A percentile compares a stretch with the other conserved stretches of the same genome.
phyloP scores from a whole-genome alignment of 2,888 invertebrate species.

The Polydrusus cervinus region DNA sequence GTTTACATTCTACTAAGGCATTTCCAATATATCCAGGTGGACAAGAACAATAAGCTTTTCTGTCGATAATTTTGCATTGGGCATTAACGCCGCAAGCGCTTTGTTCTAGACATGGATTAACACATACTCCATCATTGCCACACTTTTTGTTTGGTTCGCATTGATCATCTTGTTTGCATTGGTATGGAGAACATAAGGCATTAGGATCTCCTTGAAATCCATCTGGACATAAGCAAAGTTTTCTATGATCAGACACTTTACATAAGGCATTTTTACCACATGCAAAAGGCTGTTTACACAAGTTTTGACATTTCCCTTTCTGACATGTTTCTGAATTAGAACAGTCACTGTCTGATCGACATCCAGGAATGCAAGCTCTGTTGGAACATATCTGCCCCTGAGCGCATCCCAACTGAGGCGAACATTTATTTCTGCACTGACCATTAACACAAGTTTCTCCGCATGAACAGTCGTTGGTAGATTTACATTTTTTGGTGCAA shows the following conservation, averaged over 20 bases:
- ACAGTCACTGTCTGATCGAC: constrained; percentile 86
- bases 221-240: constrained; percentile 90
- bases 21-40: constrained; percentile 84
- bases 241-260: constrained; percentile 84
- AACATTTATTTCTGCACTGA: constrained; percentile 84
- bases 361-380: constrained; percentile 86
- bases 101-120: constrained; percentile 85
- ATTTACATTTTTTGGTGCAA: constrained; percentile 81
- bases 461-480: constrained; percentile 83
- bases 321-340: constrained; percentile 84
- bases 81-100: constrained; percentile 89
- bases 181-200: constrained; percentile 83
- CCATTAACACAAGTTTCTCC: constrained; percentile 85
- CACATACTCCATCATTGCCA: constrained; percentile 80
- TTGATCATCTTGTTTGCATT: constrained; percentile 84
- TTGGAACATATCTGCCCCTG: constrained; percentile 85
- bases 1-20: constrained; percentile 80
- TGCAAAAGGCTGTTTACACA: constrained; percentile 79
- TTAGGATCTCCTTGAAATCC: constrained; percentile 89
- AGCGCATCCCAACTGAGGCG: constrained; percentile 79
- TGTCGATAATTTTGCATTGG: constrained; percentile 85
- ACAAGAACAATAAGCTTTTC: constrained; percentile 85
- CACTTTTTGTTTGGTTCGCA: constrained; percentile 87
- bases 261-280: constrained; percentile 90
- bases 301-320: constrained; percentile 80